Evolutionary conservation across 2,797 vertebrate species (phyloP).

Genomic region (Bradypus variegatus): DNA sequence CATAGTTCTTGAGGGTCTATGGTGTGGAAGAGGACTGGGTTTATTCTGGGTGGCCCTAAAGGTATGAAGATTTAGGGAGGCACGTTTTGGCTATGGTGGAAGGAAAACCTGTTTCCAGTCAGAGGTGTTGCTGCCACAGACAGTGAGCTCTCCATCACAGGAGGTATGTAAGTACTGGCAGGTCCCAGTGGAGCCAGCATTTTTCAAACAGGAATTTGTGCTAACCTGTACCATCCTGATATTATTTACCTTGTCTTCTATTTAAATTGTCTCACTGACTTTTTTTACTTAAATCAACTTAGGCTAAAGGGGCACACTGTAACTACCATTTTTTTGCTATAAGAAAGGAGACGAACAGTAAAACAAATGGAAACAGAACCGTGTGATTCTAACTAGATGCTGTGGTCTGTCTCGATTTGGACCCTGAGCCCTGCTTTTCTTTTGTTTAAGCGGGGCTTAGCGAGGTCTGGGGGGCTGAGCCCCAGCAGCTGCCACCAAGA

Average conservation of each 20-base stretch:
- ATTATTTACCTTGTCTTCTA: not conserved
- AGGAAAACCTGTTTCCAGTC: not conserved
- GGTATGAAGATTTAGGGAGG: not conserved
- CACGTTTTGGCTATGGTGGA: not conserved
- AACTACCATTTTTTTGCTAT: not conserved
- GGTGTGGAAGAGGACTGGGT: too few relatives aligned
- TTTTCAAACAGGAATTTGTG: not conserved
- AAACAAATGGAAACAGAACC: not conserved
- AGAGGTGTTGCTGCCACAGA: not conserved
- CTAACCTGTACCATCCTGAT: not conserved
- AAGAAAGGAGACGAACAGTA: not conserved
- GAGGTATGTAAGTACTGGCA: not conserved
- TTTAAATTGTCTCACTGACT: not conserved
- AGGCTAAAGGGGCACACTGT: not conserved
- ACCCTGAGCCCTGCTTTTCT: not conserved
- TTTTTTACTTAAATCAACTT: not conserved
- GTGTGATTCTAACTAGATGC: not conserved
- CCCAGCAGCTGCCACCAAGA: not conserved
- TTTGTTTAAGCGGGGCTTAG: too few relatives aligned
- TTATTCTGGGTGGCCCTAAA: not conserved
- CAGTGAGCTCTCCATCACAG: not conserved
- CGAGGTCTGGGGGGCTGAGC: not conserved
- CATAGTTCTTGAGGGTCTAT: not conserved
- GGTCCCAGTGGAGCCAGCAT: not conserved
- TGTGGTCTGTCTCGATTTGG: not conserved